Conservation (phyloP, 23 tunicate genomes). For the Trididemnum clinides region DNA sequence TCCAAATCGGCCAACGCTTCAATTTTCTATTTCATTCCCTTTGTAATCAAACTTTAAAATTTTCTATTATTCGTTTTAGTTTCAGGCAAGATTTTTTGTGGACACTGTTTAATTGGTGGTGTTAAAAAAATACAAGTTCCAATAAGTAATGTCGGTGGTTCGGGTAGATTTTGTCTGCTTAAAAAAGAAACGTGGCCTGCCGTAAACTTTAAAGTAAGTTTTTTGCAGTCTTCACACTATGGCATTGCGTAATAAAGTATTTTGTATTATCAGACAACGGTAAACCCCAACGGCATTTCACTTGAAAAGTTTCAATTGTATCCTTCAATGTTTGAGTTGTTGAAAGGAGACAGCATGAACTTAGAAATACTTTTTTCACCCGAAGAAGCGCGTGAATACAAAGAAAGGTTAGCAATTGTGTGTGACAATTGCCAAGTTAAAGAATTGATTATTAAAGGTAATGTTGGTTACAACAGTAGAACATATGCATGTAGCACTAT, state of each 20-base stretch:
- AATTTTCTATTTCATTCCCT: no score
- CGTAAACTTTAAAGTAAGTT: conserved; percentile 61
- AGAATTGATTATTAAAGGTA: conserved; percentile 65
- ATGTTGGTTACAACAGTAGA: no score
- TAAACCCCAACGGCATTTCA: conserved; percentile 48
- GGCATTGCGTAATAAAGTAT: background rate
- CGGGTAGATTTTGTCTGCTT: conserved; percentile 72
- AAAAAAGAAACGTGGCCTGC: conserved; percentile 73
- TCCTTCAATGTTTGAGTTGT: conserved; percentile 66
- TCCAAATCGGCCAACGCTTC: no score
- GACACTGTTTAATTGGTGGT: conserved; percentile 70
- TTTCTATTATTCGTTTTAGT: no score
- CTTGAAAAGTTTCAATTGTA: conserved; percentile 59
- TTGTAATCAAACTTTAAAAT: no score
- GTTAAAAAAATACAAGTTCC: conserved; percentile 23
- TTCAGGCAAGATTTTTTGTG: no score
- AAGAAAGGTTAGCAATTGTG: conserved; percentile 56
- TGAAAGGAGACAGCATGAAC: conserved; percentile 39
- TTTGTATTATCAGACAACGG: conserved; percentile 52
- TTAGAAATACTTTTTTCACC: conserved; percentile 66
- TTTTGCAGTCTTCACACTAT: background rate
- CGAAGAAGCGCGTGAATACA: conserved; percentile 6
- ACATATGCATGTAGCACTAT: no score
- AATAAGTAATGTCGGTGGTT: conserved; percentile 66
- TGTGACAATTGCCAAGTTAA: conserved; percentile 90